Conservation (phyloP, 2,113 vertebrate genomes). For the Scomber scombrus region DNA sequence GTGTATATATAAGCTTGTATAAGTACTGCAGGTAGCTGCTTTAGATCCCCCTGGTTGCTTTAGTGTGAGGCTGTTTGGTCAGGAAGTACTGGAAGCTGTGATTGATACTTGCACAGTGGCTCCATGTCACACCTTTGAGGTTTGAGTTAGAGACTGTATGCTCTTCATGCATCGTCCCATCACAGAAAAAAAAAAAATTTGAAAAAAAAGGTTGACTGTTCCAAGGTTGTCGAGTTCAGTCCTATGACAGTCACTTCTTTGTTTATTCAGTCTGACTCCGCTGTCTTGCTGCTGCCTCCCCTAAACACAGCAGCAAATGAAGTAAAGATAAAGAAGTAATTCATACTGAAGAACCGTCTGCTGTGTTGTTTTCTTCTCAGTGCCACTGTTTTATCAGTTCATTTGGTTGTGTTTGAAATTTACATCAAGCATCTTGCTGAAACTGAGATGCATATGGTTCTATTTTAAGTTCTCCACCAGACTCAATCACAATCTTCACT, state of each 20-base stretch:
- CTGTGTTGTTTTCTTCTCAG: not conserved
- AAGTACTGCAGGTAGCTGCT: not conserved
- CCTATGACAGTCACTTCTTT: constrained; percentile 4
- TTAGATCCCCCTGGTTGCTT: not conserved
- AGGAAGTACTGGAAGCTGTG: not conserved
- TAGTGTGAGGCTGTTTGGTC: not conserved
- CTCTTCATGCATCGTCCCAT: constrained; percentile 20
- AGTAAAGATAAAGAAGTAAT: not conserved
- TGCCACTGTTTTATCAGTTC: not conserved
- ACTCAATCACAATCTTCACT: not conserved
- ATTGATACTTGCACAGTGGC: constrained; percentile 2
- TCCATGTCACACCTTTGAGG: not conserved
- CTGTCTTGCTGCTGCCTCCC: not conserved
- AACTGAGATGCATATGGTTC: no score
- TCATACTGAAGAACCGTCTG: not conserved
- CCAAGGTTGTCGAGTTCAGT: constrained; percentile 37
- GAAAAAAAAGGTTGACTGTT: constrained; percentile 16
- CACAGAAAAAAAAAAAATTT: no score
- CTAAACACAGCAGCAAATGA: constrained; percentile 3
- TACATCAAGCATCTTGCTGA: not conserved
- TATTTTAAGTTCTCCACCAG: not conserved
- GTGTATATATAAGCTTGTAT: no score
- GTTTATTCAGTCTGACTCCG: constrained; percentile 11
- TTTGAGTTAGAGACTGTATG: not conserved
- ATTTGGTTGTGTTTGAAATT: constrained; percentile 16